Base-by-base conservation (phyloP, 2,888 invertebrate species). In the Gastracanthus pulcherrimus region DNA sequence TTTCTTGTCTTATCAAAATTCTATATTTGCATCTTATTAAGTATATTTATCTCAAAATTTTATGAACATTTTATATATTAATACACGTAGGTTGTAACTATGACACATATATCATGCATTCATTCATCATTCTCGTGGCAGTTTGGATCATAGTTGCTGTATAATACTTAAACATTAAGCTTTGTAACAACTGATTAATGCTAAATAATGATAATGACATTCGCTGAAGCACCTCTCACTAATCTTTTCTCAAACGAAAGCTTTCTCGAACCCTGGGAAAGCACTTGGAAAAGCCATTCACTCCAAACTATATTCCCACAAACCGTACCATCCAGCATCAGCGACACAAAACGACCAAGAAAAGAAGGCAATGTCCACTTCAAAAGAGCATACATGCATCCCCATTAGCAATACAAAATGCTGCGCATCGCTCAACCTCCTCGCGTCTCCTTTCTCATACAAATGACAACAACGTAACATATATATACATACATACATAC, bases 321-420 rank as follows among this genome's bases (percentile, higher is more conserved):
- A 11, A 41, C 41, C 13, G 11, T n/a, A n/a, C n/a, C n/a, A n/a
- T n/a, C n/a, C n/a, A n/a, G n/a, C n/a, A n/a, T n/a, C n/a, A n/a
- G n/a, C n/a, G n/a, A n/a, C n/a, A n/a, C n/a, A n/a, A n/a, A n/a
- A n/a, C n/a, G n/a, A n/a, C n/a, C n/a, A n/a, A n/a, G 0, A 13
- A 41, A 41, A 26, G 23, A 55, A 19, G 23, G 3, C 3, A 26
- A 26, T 7, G 9, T 55, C 19, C 23, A 11, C 58, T 58, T 26
- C 11, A 26, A 58, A 26, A 26, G 26, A 9, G 11, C 26, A 58
- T 26, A 26, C 58, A 26, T 26, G 26, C 13, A 23, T 23, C 29
- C 58, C 26, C 26, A 58, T 58, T 58, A 58, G 58, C 58, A 58
- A 23, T 13, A 58, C 58, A 58, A 58, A 58, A 58, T 26, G 58